Percentiles rank a stretch among this genome's conserved stretches.
Conservation (phyloP, 2,113 vertebrate species). For the Stegastes partitus region DNA sequence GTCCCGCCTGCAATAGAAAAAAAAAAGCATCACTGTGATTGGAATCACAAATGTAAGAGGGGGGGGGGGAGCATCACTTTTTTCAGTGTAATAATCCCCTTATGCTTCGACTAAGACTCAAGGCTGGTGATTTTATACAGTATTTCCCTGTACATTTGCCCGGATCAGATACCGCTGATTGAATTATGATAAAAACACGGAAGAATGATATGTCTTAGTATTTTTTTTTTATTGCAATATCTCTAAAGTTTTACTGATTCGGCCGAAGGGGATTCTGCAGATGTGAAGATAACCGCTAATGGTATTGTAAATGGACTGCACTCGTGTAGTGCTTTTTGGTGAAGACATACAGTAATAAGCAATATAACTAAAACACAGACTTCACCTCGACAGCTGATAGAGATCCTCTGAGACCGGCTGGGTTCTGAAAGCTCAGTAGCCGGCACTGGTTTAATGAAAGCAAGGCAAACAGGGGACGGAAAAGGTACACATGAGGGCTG, state of each 20-base stretch:
- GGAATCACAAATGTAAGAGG: neutral
- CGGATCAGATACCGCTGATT: neutral
- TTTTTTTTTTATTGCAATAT: neutral
- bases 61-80: neutral
- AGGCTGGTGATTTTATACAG: neutral
- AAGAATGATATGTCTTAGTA: neutral
- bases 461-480: constrained; percentile 57
- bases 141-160: neutral
- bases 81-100: constrained; percentile 11
- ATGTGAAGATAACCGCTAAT: neutral
- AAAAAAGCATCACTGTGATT: constrained; percentile 3
- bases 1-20: neutral
- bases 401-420: constrained; percentile 15
- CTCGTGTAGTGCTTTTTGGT: neutral
- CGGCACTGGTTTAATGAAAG: constrained; percentile 61
- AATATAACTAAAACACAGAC: neutral
- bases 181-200: neutral
- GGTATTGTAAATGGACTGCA: neutral
- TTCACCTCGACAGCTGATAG: constrained; percentile 2
- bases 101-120: neutral
- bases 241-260: neutral
- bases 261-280: neutral
- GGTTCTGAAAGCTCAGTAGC: constrained; percentile 66
- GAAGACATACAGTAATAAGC: neutral
- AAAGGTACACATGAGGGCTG: constrained; percentile 60